Evolutionary conservation across 2,113 vertebrate species (phyloP).

Genomic region (Microtus richardsoni): DNA sequence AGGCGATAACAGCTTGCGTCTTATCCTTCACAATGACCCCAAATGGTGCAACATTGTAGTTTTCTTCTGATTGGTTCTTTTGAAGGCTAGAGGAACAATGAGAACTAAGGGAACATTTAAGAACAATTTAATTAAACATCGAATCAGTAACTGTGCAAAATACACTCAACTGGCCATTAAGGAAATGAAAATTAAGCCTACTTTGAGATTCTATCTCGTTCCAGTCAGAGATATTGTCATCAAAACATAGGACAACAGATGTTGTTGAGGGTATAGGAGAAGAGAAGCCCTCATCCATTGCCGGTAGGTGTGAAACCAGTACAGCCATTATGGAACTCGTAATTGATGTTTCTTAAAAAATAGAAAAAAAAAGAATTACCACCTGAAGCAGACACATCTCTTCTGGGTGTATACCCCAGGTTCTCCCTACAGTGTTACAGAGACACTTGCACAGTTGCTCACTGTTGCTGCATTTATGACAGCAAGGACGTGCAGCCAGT

Average conservation of each 20-base stretch:
- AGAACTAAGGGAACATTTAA: background rate
- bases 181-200: background rate
- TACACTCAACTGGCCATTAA: background rate
- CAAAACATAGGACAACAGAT: background rate
- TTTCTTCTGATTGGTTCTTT: background rate
- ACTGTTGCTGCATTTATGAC: too few species aligned
- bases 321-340: background rate
- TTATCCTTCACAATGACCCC: background rate
- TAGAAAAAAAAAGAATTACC: background rate
- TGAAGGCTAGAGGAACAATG: background rate
- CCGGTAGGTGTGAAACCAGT: background rate
- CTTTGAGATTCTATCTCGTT: background rate
- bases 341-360: background rate
- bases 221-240: background rate
- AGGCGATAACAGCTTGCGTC: background rate
- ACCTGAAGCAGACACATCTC: background rate
- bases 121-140: background rate
- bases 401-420: background rate
- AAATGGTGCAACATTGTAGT: background rate
- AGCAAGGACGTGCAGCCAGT: background rate
- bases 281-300: background rate
- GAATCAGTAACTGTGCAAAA: background rate
- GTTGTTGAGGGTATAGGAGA: too few species aligned
- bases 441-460: background rate
- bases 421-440: background rate